Percentiles rank a stretch among this genome's conserved stretches.
phyloP scores from a whole-genome alignment of 2,888 invertebrate species.

The Horisme vitalbata region DNA sequence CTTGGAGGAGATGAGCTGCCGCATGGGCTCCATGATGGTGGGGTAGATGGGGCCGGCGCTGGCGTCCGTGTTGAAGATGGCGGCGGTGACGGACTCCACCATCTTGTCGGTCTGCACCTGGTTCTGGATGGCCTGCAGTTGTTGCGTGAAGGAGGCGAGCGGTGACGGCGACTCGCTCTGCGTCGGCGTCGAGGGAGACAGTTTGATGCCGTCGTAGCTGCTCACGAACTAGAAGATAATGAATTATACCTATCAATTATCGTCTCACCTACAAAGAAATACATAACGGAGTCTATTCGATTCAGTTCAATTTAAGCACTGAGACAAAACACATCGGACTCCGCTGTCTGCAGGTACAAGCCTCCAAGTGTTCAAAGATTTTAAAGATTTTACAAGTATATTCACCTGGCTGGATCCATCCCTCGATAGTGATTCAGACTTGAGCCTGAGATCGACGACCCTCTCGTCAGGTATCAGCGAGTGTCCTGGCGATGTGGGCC shows the following conservation, averaged over 20 bases:
- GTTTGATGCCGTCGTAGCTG: slow-evolving; percentile 78
- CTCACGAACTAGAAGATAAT: slow-evolving; percentile 62
- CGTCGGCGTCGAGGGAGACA: slow-evolving; percentile 74
- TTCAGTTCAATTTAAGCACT: too few relatives aligned
- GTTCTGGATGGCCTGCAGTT: slow-evolving; percentile 74
- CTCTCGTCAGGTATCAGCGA: slow-evolving; percentile 58
- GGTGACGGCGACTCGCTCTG: slow-evolving; percentile 65
- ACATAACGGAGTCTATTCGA: too few relatives aligned
- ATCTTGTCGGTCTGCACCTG: slow-evolving; percentile 80
- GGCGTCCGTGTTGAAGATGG: slow-evolving; percentile 73
- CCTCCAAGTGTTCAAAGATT: too few relatives aligned
- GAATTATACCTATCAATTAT: too few relatives aligned
- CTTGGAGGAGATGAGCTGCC: slow-evolving; percentile 60
- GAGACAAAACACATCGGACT: too few relatives aligned
- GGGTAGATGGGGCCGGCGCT: slow-evolving; percentile 38
- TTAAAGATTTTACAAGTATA: too few relatives aligned
- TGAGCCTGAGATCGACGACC: slow-evolving; percentile 88
- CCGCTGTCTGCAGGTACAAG: too few relatives aligned
- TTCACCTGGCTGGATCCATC: slow-evolving; percentile 30
- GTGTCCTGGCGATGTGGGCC: slow-evolving; percentile 42
- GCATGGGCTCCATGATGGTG: slow-evolving; percentile 54
- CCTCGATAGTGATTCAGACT: slow-evolving; percentile 71
- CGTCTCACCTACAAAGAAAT: too few relatives aligned
- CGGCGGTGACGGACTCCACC: slow-evolving; percentile 78
- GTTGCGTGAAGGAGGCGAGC: slow-evolving; percentile 69